Evolutionary conservation across 2,888 invertebrate genomes (phyloP), one percentile per base, ranked within the genome.

Genomic region (Ametastegia equiseti): DNA sequence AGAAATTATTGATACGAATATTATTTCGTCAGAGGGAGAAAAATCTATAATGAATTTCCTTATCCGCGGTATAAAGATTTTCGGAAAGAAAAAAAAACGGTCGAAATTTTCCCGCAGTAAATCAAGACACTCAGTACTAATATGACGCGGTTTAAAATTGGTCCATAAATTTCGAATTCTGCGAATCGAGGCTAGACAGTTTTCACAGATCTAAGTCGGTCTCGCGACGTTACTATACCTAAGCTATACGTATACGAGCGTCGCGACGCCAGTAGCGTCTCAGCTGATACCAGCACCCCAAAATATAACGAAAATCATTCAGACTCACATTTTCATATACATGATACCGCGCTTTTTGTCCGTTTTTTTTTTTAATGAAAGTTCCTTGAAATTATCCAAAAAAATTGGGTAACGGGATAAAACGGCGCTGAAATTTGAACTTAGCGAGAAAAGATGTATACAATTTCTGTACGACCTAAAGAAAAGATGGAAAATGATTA

Each of bases 161-260:
- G 27, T 50, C 50, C 42, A 54, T 50, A 73, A 73, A 50, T 27
- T 54, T 33, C 9, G 54, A 47, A 36, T 67, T 80, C 80, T 67
- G 36, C 65, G 80, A 80, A 80, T 50, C 11, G 80, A 80, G 80
- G 65, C 67, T 80, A 80, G 80, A 67, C 80, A 67, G 27, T 80
- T 80, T 80, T 67, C 80, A 80, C 39, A 36, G 67, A 67, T 80
- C 67, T 67, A 80, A 80, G 80, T 80, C 33, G 36, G 80, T 80
- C 80, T 80, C 80, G 15, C 23, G 36, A 60, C 30, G 42, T 6
- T 42, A 42, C n/a, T 42, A 42, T 42, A 13, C 45, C 50, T 13
- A 27, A 1, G 27, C 27, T 36, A 36, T 67, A 60, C 7, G 5
- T 23, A 60, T 60, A 42, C 42, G 42, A 54, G n/a, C n/a, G 63